These are phyloP conservation scores for Drepana arcuata DNA, from an alignment of 1,140 invertebrate species.

Conservation along the genomic window DNA sequence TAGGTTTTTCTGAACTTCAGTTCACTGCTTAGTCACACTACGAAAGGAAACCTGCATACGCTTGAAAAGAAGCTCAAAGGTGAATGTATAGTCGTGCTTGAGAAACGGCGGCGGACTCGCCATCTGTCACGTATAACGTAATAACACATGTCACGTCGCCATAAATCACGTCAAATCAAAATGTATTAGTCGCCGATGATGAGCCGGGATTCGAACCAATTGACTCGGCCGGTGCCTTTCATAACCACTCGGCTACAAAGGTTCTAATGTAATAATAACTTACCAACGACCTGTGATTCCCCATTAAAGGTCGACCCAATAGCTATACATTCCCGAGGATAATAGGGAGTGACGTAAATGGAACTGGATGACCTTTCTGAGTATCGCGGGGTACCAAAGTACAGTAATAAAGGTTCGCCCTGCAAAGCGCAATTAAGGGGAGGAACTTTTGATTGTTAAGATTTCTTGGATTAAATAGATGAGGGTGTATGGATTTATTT, in stretches of 20 bases:
- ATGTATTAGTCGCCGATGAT: neutral
- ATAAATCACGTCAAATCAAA: neutral
- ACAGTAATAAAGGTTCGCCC: slow-evolving; percentile 40
- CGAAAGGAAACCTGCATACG: no score
- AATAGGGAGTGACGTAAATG: slow-evolving; percentile 42
- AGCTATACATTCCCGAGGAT: slow-evolving; percentile 46
- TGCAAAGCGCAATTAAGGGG: slow-evolving; percentile 41
- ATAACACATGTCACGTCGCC: slow-evolving; percentile 19
- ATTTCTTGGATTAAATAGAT: slow-evolving; percentile 11
- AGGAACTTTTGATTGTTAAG: slow-evolving; percentile 31
- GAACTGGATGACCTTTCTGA: slow-evolving; percentile 32
- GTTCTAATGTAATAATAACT: slow-evolving; percentile 30
- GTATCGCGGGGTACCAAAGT: slow-evolving; percentile 1
- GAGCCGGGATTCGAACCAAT: neutral
- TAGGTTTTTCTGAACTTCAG: no score
- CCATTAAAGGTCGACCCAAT: slow-evolving; percentile 47
- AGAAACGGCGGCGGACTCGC: no score
- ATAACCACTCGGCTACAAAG: no score
- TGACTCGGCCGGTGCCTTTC: no score
- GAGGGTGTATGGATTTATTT: no score
- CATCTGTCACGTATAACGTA: neutral
- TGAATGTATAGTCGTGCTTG: no score
- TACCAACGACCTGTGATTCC: slow-evolving; percentile 23
- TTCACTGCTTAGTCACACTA: no score
- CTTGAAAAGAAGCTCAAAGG: no score